A percentile compares a stretch with the other conserved stretches of the same genome.
These are phyloP conservation scores for Clarias magur DNA, from an alignment of 2,113 vertebrate species.

Conservation along the genomic window DNA sequence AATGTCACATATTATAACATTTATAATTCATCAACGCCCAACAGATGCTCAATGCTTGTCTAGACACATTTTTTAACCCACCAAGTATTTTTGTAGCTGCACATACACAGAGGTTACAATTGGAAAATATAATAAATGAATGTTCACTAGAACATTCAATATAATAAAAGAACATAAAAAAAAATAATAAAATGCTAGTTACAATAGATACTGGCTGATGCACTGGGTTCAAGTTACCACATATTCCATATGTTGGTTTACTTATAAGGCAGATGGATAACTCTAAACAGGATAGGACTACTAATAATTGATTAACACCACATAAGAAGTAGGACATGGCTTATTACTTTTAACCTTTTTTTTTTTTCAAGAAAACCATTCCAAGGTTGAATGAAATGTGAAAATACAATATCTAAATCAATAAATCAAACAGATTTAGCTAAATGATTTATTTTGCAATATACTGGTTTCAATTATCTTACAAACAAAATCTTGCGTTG, in stretches of 20 bases:
- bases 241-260: slow-evolving; percentile 40
- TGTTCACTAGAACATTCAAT: neutral
- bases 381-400: neutral
- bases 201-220: slow-evolving; percentile 7
- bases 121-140: neutral
- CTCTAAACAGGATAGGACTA: slow-evolving; percentile 41
- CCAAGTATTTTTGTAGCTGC: neutral
- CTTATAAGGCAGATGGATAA: slow-evolving; percentile 43
- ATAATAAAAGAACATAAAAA: neutral
- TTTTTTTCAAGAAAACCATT: neutral
- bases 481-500: neutral
- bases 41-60: slow-evolving; percentile 6
- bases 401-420: neutral
- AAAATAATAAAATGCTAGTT: neutral
- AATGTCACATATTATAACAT: neutral
- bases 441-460: neutral
- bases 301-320: slow-evolving; percentile 42
- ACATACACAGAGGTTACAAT: neutral
- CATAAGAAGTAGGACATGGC: neutral
- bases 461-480: neutral
- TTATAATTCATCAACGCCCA: slow-evolving; percentile 12
- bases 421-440: neutral
- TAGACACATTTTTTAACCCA: neutral
- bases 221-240: slow-evolving; percentile 35
- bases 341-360: slow-evolving; percentile 7